These are phyloP conservation scores for Pollenia griseotomentosa DNA, from an alignment of 2,888 invertebrate genomes.

Conservation along the genomic window DNA sequence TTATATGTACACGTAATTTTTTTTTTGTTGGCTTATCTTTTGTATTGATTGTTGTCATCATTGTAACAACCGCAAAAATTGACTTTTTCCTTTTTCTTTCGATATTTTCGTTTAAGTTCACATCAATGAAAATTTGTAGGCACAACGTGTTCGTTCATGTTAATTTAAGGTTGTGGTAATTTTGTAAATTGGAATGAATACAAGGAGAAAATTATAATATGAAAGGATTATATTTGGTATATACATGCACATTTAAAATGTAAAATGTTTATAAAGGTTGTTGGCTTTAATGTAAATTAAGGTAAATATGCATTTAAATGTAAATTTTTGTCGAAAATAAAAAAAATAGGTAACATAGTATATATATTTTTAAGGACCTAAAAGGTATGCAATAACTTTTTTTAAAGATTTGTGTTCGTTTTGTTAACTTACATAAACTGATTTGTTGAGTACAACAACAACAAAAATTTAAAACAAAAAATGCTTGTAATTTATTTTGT, in stretches of 20 bases:
- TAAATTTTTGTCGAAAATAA: conserved; percentile 24
- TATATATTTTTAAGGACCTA: background rate
- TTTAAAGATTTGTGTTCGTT: background rate
- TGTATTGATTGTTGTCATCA: conserved; percentile 72
- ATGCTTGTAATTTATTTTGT: background rate
- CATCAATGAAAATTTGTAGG: conserved; percentile 60
- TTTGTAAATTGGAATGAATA: background rate
- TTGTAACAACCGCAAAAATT: conserved; percentile 66
- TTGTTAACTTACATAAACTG: conserved; percentile 6
- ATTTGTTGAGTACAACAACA: background rate
- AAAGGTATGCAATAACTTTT: conserved; percentile 23
- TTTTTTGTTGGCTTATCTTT: conserved; percentile 63
- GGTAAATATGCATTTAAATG: conserved; percentile 46
- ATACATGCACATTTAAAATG: background rate
- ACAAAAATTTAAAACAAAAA: background rate
- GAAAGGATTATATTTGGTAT: conserved; percentile 10
- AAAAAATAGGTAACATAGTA: background rate
- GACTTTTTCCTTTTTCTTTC: conserved; percentile 20
- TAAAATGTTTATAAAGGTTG: background rate
- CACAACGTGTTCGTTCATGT: conserved; percentile 49
- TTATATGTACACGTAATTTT: background rate
- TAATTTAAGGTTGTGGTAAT: conserved; percentile 52
- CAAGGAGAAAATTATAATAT: background rate
- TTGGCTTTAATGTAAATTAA: conserved; percentile 16
- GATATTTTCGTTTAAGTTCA: background rate